These are phyloP conservation scores for Teleiodes luculella DNA, from an alignment of 2,888 invertebrate species.

Conservation along the genomic window DNA sequence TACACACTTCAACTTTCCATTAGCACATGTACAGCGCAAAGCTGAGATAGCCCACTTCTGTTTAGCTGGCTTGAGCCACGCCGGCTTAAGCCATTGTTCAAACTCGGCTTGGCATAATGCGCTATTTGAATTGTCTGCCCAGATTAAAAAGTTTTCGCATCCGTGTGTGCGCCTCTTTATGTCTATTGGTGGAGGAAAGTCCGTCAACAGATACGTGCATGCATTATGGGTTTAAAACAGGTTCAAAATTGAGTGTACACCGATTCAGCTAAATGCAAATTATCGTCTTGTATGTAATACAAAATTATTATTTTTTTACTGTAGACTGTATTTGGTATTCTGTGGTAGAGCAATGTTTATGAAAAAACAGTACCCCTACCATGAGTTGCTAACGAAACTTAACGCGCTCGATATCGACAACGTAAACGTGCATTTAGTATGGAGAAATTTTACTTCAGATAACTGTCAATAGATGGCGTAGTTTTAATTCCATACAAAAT, in stretches of 20 bases:
- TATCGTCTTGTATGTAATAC: too few relatives aligned
- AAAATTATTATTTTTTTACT: too few relatives aligned
- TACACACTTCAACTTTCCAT: background rate
- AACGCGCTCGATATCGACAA: too few relatives aligned
- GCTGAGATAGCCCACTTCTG: conserved; percentile 57
- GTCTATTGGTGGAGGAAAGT: conserved; percentile 1
- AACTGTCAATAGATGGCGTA: too few relatives aligned
- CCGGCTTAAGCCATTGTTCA: conserved; percentile 49
- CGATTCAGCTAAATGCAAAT: background rate
- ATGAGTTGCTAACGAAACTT: too few relatives aligned
- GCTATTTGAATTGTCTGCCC: conserved; percentile 48
- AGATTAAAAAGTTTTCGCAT: conserved; percentile 50
- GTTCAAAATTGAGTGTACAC: background rate
- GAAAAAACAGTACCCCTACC: too few relatives aligned
- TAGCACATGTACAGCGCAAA: conserved; percentile 6
- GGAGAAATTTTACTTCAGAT: too few relatives aligned
- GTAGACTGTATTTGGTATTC: too few relatives aligned
- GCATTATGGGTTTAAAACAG: conserved; percentile 1
- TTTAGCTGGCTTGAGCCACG: conserved; percentile 32
- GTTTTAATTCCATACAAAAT: too few relatives aligned
- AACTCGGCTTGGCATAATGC: conserved; percentile 15
- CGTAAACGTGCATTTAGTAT: too few relatives aligned
- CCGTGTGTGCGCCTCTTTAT: conserved; percentile 32
- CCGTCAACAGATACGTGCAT: conserved; percentile 7
- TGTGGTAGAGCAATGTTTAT: too few relatives aligned